Percentiles rank a stretch among this genome's conserved stretches.
Evolutionary conservation across 2,797 vertebrate species (phyloP).

Genomic region (Crocodylus rhombifer): DNA sequence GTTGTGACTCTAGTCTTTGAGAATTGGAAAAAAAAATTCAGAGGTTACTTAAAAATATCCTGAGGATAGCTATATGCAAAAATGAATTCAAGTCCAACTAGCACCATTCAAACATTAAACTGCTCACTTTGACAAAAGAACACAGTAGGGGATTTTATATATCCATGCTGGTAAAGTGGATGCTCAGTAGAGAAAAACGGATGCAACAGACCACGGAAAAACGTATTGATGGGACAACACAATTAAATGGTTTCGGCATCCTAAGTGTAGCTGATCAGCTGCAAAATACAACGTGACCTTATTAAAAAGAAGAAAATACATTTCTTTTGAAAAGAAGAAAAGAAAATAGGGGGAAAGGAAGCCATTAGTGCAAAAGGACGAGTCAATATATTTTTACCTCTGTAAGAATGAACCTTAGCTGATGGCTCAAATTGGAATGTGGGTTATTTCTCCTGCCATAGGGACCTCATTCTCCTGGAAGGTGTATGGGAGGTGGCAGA

Average conservation of each 20-base stretch:
- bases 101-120: neutral
- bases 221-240: neutral
- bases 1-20: neutral
- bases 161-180: neutral
- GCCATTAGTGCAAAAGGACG: neutral
- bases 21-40: neutral
- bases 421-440: neutral
- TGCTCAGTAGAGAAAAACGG: slow-evolving; percentile 14
- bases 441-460: neutral
- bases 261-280: neutral
- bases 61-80: neutral
- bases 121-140: neutral
- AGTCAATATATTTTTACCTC: neutral
- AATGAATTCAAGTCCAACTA: neutral
- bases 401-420: neutral
- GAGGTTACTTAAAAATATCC: neutral
- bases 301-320: neutral
- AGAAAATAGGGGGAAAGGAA: neutral
- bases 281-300: neutral
- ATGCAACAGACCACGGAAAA: slow-evolving; percentile 9
- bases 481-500: neutral
- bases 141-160: neutral
- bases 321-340: neutral
- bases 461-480: neutral
- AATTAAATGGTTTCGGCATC: slow-evolving; percentile 7